Evolutionary conservation across 30 jellyfish, hydroid and myxozoan genomes (phyloP), one percentile per base, ranked within the genome.

Genomic region (Rhopilema esculentum): DNA sequence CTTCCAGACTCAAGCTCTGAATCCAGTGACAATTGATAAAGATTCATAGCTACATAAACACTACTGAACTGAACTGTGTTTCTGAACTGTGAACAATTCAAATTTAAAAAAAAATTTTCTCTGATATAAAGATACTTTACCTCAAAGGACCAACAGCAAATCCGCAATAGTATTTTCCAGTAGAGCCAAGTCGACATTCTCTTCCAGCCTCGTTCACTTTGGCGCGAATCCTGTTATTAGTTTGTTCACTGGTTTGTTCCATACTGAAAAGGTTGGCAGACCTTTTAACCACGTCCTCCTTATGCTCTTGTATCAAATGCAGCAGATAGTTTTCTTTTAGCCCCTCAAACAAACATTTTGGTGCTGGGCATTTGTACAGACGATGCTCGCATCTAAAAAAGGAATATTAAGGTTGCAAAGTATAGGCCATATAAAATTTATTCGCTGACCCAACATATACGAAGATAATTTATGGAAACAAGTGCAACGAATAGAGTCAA

Each of bases 151-250:
- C 79, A 32, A 86, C 62, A 12, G 33, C n/a, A 27, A 52, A 75
- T 25, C 90, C 93, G 49, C 97, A 93, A 63, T 83, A 93, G 64
- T 26, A 93, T 75, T 93, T 93, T 16, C 98, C 97, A 49, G 97
- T 88, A 21, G 89, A 57, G 30, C 98, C 98, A 20, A 93, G 83
- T 0, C 98, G 85, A 28, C 92, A 97, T n/a, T 12, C 50, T 17
- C 81, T 30, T 1, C 98, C 98, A 19, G 25, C 33, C 28, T 31
- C 89, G 64, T 91, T 91, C 16, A 0, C 40, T 24, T 52, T 75
- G 25, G 84, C 26, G 1, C 48, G 80, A 86, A 85, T 72, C 28
- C 95, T 80, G 31, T 85, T 90, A 23, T 76, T 75, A 27, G 17
- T 4, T 20, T 16, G 30, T 8, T 72, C 71, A 27, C 63, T 20